Evolutionary conservation across 2,113 vertebrate species (phyloP), one percentile per base, ranked within the genome.

Genomic region (Urocitellus parryii): DNA sequence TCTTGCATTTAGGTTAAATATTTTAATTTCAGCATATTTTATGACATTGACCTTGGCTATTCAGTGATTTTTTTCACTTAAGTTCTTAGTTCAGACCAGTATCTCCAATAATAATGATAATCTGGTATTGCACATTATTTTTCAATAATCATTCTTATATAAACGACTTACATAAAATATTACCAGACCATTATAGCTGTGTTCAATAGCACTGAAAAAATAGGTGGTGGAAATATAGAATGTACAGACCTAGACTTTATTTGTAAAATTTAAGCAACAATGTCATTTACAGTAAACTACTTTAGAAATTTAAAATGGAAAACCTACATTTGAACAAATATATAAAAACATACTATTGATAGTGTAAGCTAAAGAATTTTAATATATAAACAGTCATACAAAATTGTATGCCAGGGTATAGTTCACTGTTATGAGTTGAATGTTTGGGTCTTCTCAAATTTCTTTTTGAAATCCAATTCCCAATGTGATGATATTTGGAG

Each of bases 291-390:
- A 81, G n/a, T 37, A 77, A 93, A 72, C 7, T 24, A 89, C 56
- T 91, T 76, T 2, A 74, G 79, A 95, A 74, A 29, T 93, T 74
- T 96, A 70, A 95, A 89, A 90, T 91, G 58, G 34, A 90, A 22
- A 96, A 90, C 37, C 39, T 65, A 25, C 90, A 92, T 10, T 63
- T 34, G 53, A 86, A 85, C 78, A 89, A 96, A 70, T 83, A 93
- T 3, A 80, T 11, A 94, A 92, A 94, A 93, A 32, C 22, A 81
- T 14, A 70, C 39, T 72, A 90, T 24, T 95, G 32, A 73, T 0
- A 96, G 16, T 82, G 8, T 17, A 96, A 96, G 42, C 24, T 93
- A 83, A 87, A 92, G 81, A 85, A 42, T 1, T 17, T 95, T 84
- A 79, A 56, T 1, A 91, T 4, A 56, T 48, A 94, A 51, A 61